These are phyloP conservation scores for Drosophila micromelanica DNA, from an alignment of 1,140 invertebrate genomes.

Conservation along the genomic window DNA sequence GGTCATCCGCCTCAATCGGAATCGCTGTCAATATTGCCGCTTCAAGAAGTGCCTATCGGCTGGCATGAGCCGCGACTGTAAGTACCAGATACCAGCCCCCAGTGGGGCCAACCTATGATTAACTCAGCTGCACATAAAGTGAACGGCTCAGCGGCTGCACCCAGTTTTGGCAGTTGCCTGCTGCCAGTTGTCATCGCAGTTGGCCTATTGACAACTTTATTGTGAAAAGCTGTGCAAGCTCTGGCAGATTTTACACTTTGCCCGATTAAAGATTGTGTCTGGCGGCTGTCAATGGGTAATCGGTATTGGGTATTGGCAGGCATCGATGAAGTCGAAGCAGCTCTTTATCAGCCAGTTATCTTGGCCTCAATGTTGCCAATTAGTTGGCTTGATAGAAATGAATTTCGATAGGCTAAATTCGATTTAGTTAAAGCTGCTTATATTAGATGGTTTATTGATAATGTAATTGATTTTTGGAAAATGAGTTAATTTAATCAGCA, in stretches of 20 bases:
- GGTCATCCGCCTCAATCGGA: constrained; percentile 97
- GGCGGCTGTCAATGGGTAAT: constrained; percentile 25
- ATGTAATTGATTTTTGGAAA: background rate
- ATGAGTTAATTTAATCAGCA: background rate
- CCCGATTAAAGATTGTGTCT: constrained; percentile 63
- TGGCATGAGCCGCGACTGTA: constrained; percentile 98
- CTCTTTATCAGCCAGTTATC: constrained; percentile 6
- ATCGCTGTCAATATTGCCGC: constrained; percentile 98
- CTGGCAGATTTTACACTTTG: constrained; percentile 12
- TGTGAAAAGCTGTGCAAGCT: constrained; percentile 45
- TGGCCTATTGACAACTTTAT: constrained; percentile 65
- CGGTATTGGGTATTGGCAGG: constrained; percentile 27
- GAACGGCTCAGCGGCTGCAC: constrained; percentile 46
- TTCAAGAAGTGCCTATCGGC: constrained; percentile 99
- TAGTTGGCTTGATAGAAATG: background rate
- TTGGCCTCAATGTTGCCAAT: background rate
- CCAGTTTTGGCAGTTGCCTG: background rate
- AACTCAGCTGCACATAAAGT: constrained; percentile 37
- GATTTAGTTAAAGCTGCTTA: background rate
- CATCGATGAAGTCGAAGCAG: background rate
- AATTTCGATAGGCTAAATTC: background rate
- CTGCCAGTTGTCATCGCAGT: constrained; percentile 11
- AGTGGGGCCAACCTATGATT: constrained; percentile 27
- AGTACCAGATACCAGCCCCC: constrained; percentile 59
- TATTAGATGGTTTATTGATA: background rate